Evolutionary conservation across 2,113 vertebrate species (phyloP).

Genomic region (Alouatta palliata): DNA sequence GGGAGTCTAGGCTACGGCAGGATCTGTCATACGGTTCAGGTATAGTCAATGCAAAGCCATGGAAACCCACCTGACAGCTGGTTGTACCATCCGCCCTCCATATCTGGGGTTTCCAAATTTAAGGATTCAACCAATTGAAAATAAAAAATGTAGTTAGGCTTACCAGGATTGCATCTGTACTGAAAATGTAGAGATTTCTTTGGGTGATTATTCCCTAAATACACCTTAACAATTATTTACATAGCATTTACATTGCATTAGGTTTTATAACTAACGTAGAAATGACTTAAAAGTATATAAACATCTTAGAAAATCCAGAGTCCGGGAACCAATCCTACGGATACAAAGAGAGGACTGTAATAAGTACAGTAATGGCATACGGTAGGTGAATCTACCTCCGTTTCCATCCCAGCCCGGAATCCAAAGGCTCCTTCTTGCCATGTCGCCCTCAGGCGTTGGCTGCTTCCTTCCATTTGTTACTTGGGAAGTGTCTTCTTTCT

Average conservation of each 20-base stretch:
- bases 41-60: neutral
- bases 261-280: neutral
- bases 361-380: neutral
- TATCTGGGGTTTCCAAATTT: neutral
- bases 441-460: neutral
- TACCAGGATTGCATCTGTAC: neutral
- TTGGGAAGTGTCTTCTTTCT: neutral
- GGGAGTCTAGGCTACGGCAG: neutral
- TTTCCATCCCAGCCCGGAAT: neutral
- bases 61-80: conserved; percentile 35
- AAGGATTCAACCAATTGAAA: neutral
- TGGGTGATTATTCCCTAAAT: neutral
- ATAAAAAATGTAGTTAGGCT: neutral
- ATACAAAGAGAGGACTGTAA: neutral
- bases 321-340: neutral
- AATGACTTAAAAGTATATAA: neutral
- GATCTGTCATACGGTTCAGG: neutral
- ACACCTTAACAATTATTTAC: neutral
- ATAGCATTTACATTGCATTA: neutral
- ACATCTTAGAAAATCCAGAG: neutral
- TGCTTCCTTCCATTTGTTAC: neutral
- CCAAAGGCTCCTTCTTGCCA: neutral
- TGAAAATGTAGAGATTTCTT: neutral
- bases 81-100: neutral
- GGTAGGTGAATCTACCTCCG: neutral